Evolutionary conservation across 2,888 invertebrate species (phyloP), one percentile per base, ranked within the genome.

Genomic region (Rhagonycha fulva): DNA sequence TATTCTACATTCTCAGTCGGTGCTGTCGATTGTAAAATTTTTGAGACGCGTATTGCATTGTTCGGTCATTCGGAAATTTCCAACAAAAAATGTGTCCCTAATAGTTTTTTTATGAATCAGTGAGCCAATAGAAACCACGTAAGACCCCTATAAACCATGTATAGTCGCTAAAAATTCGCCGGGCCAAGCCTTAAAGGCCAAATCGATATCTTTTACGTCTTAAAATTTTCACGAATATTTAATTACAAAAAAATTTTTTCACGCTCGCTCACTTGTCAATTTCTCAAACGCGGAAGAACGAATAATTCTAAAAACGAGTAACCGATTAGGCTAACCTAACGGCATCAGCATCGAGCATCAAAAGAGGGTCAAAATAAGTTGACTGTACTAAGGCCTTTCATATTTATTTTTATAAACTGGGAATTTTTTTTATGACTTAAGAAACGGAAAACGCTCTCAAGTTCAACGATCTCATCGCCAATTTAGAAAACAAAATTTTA

Each of bases 1-100:
- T 76, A 76, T 82, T 82, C 79, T 78, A 47, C n/a, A 47, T 47
- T 47, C n/a, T 47, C n/a, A 47, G 47, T 47, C 9, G 47, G 47
- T 81, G 81, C 81, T 82, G 82, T 79, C 82, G 84, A 86, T 87
- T 87, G 86, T 83, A 83, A 86, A 87, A 87, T 84, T 87, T 86
- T 85, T 83, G 82, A 87, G 85, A 86, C 85, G 87, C 86, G 85
- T 87, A 86, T 19, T 85, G 85, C 86, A 85, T 84, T 85, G 86
- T 86, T 89, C 90, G 89, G 89, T 90, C 89, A 89, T 90, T 91
- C 90, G 91, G 91, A 91, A 91, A 91, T 91, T 91, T 91, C 90
- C 91, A 88, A 90, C 85, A 85, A 87, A 88, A 87, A 87, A 85
- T 84, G 83, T 85, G 86, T 87, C 86, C 85, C 86, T 78, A 78